Base-by-base conservation (phyloP, 2,113 vertebrate species). In the Cisticola juncidis region DNA sequence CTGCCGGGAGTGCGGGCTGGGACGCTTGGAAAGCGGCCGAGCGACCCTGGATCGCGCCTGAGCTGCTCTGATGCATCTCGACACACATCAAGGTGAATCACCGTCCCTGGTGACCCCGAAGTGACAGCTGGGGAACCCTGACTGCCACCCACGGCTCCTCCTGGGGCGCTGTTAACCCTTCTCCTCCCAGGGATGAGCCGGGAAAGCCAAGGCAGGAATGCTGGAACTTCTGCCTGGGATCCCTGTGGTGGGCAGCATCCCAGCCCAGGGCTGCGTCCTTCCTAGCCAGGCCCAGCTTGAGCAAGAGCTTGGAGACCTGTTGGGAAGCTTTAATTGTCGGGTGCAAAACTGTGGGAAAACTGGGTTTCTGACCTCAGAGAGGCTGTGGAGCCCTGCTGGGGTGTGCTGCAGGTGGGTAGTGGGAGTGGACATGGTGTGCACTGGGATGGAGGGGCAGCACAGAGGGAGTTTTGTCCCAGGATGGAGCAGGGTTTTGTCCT, bases 81-180 rank as follows among this genome's bases (percentile, higher is more conserved):
- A 93, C 86, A 77, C 8, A 44, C 60, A 70, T 96, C 95, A 90
- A 94, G 71, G 92, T 88, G 92, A 93, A 97, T 97, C 79, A 96
- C 42, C 3, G 1, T 94, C 24, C 78, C 6, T 3, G 87, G n/a
- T 65, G 90, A 65, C 50, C 90, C 36, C 57, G 4, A 22, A 47
- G 53, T 48, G 81, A 91, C 92, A 85, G 78, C 91, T 77, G 17
- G 5, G 65, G 68, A 71, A 14, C 18, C 68, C 70, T 81, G 7
- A 2, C 15, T 66, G 66, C 47, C 57, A 23, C 44, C 56, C 17
- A 2, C 2, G 8, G 62, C 82, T 65, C 22, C 57, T 88, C 88
- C 58, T 24, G 79, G 50, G 71, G 58, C 81, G 4, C 25, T 5
- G 23, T 90, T 92, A 94, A 96, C 94, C 15, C 71, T 81, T 88